Conservation (phyloP, 1,140 invertebrate species). For the Homarus americanus region DNA sequence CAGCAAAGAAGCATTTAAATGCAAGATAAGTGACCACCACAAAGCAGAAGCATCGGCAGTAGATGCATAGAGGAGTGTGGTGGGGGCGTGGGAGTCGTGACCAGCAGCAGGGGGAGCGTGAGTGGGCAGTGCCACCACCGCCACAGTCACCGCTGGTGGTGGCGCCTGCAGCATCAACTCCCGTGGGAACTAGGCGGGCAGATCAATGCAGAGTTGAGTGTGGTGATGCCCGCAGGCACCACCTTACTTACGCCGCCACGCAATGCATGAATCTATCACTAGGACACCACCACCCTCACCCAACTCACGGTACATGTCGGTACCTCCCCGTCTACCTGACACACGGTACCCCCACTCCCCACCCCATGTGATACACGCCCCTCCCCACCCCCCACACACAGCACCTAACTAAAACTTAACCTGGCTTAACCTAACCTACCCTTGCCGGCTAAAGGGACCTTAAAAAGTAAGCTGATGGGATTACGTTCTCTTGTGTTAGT, state of each 20-base stretch:
- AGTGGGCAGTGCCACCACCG: not conserved
- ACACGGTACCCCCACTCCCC: too few relatives aligned
- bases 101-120: not conserved
- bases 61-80: not conserved
- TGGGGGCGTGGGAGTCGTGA: not conserved
- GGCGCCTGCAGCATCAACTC: not conserved
- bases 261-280: not conserved
- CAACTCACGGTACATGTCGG: not conserved
- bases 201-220: conserved; percentile 3
- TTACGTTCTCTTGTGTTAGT: too few relatives aligned
- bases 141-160: not conserved
- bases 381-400: too few relatives aligned
- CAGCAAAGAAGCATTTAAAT: not conserved
- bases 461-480: too few relatives aligned
- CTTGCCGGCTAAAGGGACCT: too few relatives aligned
- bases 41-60: not conserved
- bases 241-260: not conserved
- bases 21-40: not conserved
- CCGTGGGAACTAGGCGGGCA: not conserved
- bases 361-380: too few relatives aligned
- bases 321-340: too few relatives aligned
- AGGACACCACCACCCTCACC: too few relatives aligned
- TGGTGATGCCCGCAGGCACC: not conserved
- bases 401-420: too few relatives aligned
- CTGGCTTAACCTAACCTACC: too few relatives aligned